Evolutionary conservation across 2,888 invertebrate species (phyloP).

Genomic region (Portevinia maculata): DNA sequence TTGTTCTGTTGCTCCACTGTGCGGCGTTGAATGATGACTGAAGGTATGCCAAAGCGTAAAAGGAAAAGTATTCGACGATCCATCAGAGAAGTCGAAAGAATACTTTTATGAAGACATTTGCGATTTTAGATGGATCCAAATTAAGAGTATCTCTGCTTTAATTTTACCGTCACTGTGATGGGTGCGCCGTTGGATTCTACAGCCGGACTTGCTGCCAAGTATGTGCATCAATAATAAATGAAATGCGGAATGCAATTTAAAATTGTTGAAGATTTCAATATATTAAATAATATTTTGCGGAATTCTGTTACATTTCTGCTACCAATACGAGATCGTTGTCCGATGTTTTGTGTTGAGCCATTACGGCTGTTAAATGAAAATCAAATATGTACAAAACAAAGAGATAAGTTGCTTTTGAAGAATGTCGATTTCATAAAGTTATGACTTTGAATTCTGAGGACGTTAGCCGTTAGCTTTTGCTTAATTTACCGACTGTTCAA

Average conservation of each 20-base stretch:
- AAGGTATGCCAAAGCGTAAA: conserved; percentile 69
- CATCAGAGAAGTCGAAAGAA: conserved; percentile 64
- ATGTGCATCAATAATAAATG: conserved; percentile 73
- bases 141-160: conserved; percentile 69
- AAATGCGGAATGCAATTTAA: conserved; percentile 73
- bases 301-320: conserved; percentile 53
- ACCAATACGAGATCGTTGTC: conserved; percentile 15
- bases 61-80: conserved; percentile 69
- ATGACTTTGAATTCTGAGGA: conserved; percentile 6
- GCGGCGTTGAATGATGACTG: conserved; percentile 17
- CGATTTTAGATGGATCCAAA: conserved; percentile 66
- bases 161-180: conserved; percentile 67
- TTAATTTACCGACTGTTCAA: conserved; percentile 4
- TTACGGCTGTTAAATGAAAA: conserved; percentile 1
- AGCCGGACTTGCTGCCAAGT: conserved; percentile 50
- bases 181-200: conserved; percentile 31
- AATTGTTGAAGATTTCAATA: conserved; percentile 69
- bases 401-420: background rate
- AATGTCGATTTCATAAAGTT: conserved; percentile 24
- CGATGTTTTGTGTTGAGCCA: conserved; percentile 8
- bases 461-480: background rate
- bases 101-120: conserved; percentile 72
- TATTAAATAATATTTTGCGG: conserved; percentile 72
- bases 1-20: background rate
- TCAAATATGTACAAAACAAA: background rate